Base-by-base conservation (phyloP, 1,140 invertebrate species). In the Zaprionus kolodkinae region DNA sequence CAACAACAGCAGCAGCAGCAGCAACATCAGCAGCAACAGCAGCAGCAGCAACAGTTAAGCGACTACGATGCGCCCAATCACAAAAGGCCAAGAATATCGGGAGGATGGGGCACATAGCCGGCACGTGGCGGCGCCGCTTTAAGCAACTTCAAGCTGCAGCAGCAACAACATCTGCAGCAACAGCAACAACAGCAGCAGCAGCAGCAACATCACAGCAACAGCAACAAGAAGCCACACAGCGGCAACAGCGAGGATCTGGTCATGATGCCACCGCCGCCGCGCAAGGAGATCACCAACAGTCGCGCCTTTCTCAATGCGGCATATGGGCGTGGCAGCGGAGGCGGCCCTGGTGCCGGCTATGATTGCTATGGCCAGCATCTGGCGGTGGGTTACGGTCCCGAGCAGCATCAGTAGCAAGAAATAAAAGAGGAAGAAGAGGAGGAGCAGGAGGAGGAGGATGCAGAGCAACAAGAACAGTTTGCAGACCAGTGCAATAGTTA, bases 61-160 rank as follows among this genome's bases (percentile, higher is more conserved):
- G 96, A 97, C 86, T 97, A 97, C 91, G 97, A 97, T 91, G 96
- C 96, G 60, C 96, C 96, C 61, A 94, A 97, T 88, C 95, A 92
- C 91, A 97, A 97, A 93, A 95, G 96, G 91, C 95, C 96, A 72
- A 95, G 97, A 91, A 95, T 97, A 91, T 95, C 95, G 33, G 97
- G 97, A 89, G 95, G 95, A 76, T 97, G 97, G 97, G 95, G 96
- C 91, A 96, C 96, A 95, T 97, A 97, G 94, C 94, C 94, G 77
- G 76, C 83, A 78, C 89, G 79, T 78, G 80, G 72, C 62, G 65
- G 69, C 72, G 72, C 77, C 74, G 72, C 77, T 72, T 60, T 68
- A 79, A 91, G 69, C 84, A 81, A 69, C 81, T 88, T 64, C 65
- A 80, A 79, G 48, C 68, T 74, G 50, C 68, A 78, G 17, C 52